Percentiles rank a stretch among this genome's conserved stretches.
phyloP scores from a whole-genome alignment of 2,113 vertebrate genomes.

The Terrapene triunguis region DNA sequence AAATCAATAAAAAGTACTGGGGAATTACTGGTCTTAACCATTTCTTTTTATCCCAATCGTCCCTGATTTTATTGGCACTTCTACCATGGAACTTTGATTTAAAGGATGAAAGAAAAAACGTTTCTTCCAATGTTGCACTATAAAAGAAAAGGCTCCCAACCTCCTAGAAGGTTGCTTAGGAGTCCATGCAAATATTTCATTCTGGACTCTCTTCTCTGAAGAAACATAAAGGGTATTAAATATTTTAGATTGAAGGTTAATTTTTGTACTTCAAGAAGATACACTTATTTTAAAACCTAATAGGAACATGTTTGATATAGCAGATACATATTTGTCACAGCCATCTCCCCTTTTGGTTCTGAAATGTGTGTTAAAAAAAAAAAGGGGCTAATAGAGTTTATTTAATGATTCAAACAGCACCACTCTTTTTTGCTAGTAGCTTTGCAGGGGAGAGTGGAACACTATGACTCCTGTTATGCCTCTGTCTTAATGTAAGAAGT shows the following conservation, averaged over 20 bases:
- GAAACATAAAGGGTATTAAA: neutral
- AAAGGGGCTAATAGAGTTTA: neutral
- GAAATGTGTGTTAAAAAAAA: neutral
- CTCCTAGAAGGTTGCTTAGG: neutral
- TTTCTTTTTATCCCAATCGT: neutral
- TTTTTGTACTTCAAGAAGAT: neutral
- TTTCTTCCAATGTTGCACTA: neutral
- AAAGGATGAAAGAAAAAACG: neutral
- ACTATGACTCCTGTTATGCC: neutral
- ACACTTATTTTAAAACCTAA: too few relatives aligned
- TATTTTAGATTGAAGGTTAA: slow-evolving; percentile 4
- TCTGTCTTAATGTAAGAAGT: neutral
- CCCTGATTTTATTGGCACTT: neutral
- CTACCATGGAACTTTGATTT: neutral
- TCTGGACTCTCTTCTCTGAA: neutral
- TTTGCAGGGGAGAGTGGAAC: neutral
- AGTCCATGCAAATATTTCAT: neutral
- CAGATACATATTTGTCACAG: neutral
- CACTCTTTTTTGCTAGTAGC: neutral
- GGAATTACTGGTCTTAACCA: neutral
- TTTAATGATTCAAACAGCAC: neutral
- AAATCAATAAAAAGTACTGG: neutral
- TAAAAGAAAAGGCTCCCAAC: neutral
- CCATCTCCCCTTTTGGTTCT: neutral
- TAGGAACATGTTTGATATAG: neutral